Evolutionary conservation across 2,888 invertebrate species (phyloP), one percentile per base, ranked within the genome.

Genomic region (Neuroscelio doddi): DNA sequence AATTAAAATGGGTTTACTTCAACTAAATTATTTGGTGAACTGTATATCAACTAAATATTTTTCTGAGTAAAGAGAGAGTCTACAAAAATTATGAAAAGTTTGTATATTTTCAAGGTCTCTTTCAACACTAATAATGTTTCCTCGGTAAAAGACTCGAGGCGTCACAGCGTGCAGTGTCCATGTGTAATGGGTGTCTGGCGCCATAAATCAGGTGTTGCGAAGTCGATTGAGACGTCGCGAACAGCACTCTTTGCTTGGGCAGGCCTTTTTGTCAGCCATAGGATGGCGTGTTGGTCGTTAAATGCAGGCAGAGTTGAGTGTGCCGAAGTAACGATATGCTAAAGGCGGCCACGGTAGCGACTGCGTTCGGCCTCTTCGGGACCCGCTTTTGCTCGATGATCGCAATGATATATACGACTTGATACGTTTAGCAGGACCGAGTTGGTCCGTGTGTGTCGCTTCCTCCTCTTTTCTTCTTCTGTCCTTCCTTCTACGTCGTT

Each of bases 261-360:
- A 56, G 46, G 34, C 47, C 64, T 65, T 65, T 65, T 65, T 65
- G 64, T 65, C 47, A 65, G 46, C 27, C 32, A 26, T 55, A 24
- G 51, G 42, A 26, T 42, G 47, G 24, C 14, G 41, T 10, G 61
- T 45, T 66, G 78, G 80, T 80, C 81, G 81, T 81, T 81, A 81
- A 81, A 80, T 74, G 80, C 81, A 81, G 81, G 75, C 80, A 78
- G 71, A 78, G 76, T 77, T 76, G 73, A 80, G 77, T 76, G 70
- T 73, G 73, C 70, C 72, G 68, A 75, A 77, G 80, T 81, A 80
- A 81, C 80, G 80, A 79, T 81, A 81, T 80, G 80, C 80, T 76
- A 77, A 80, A 79, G 77, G 71, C 72, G 34, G 53, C 44, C 36
- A 55, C 59, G 64, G 64, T 68, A 72, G 73, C 71, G 63, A 61